Base-by-base conservation (phyloP, 2,888 invertebrate species). In the Parnassius apollo region DNA sequence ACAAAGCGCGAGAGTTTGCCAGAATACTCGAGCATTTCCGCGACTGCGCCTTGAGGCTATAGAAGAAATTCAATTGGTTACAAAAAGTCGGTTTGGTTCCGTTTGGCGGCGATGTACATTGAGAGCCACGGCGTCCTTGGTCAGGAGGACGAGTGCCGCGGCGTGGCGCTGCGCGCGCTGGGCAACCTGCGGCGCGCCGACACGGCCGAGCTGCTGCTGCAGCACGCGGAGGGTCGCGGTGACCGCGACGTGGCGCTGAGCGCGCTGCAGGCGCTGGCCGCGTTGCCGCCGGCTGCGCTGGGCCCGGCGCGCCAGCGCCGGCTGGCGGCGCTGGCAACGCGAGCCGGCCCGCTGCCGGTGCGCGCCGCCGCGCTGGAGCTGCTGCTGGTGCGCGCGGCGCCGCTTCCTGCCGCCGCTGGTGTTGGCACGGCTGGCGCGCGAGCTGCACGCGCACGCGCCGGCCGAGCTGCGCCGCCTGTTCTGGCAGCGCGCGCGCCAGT, bases 401-500 rank as follows among this genome's bases (percentile, higher is more conserved):
- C 73, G 79, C 72, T 69, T 70, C 64, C 68, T n/a, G 74, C 68
- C 68, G 46, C 62, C 67, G 69, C 49, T 68, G 69, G 63, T 49
- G 62, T 49, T 58, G 57, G 57, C 65, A 61, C 59, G 50, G 48
- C 60, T 65, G 62, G 66, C 66, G 68, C 74, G 65, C 69, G 65
- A 56, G 57, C 49, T 68, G 68, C 67, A 75, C 77, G 61, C 71
- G 76, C 66, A 69, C 66, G 55, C 69, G 59, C 56, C 65, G 68
- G 54, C 67, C 75, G 86, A 86, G 78, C 79, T 85, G 78, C 81
- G 76, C 13, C 84, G 85, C 65, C 65, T 83, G 72, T 76, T 82
- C 72, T 81, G 83, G 82, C 77, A 75, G 76, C 77, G 82, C 56
- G 66, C 81, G 71, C 69, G 7, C 12, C 65, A 74, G 71, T 77